These are phyloP conservation scores for Caenorhabditis tropicalis DNA, from an alignment of 1,140 invertebrate genomes.

Conservation along the genomic window DNA sequence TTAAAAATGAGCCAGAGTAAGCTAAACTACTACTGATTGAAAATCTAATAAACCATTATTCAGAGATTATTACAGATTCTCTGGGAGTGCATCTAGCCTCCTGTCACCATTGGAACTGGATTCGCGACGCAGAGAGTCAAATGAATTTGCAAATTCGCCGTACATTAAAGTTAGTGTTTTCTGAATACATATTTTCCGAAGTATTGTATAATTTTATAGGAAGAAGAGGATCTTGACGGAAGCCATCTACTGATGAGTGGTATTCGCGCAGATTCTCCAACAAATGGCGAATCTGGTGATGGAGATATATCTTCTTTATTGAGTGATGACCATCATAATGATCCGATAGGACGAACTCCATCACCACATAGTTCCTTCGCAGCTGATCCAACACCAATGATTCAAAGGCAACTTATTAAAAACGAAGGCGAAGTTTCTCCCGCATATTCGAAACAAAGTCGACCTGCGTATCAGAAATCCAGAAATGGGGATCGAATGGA, in stretches of 20 bases:
- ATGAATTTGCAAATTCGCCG: not conserved
- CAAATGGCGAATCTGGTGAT: not conserved
- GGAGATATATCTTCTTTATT: not conserved
- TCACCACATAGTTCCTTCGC: slow-evolving; percentile 47
- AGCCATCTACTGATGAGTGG: slow-evolving; percentile 40
- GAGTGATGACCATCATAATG: not conserved
- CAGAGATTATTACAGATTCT: slow-evolving; percentile 53
- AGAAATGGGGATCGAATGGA: not conserved
- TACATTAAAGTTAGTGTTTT: slow-evolving; percentile 47
- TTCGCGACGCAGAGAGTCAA: not conserved
- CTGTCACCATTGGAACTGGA: slow-evolving; percentile 56
- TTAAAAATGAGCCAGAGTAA: slow-evolving; percentile 35
- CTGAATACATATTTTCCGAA: not conserved
- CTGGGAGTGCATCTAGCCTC: slow-evolving; percentile 53
- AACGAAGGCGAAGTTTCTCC: slow-evolving; percentile 18
- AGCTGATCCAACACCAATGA: slow-evolving; percentile 40
- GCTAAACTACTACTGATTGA: not conserved
- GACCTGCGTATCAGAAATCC: not conserved
- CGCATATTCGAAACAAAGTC: not conserved
- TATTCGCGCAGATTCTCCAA: not conserved
- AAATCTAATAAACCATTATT: not conserved
- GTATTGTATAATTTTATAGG: not conserved
- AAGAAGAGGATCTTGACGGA: slow-evolving; percentile 47
- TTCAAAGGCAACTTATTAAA: slow-evolving; percentile 23
- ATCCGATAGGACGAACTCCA: not conserved